A percentile compares a stretch with the other conserved stretches of the same genome.
phyloP scores from a whole-genome alignment of 2,888 invertebrate genomes.

The Actias luna region DNA sequence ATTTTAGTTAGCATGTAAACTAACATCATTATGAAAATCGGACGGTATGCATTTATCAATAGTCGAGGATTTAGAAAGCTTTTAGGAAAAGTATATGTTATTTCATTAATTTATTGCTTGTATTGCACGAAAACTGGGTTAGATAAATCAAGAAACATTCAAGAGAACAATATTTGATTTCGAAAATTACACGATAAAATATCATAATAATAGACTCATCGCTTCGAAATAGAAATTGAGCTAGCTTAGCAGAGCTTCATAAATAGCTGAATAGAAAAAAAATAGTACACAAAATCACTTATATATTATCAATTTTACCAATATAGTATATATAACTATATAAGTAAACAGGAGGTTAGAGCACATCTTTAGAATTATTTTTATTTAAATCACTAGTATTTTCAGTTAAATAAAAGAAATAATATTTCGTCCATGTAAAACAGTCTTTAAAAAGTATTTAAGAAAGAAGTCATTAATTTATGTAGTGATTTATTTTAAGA shows the following conservation, averaged over 20 bases:
- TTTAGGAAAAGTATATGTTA: conserved; percentile 50
- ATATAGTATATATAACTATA: neutral
- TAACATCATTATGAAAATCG: conserved; percentile 43
- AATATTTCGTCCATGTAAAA: neutral
- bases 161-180: conserved; percentile 48
- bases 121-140: conserved; percentile 45
- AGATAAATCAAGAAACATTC: conserved; percentile 37
- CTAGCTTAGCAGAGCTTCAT: conserved; percentile 41
- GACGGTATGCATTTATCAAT: conserved; percentile 60
- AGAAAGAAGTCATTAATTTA: neutral
- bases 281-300: conserved; percentile 14
- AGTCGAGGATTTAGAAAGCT: conserved; percentile 57
- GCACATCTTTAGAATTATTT: neutral
- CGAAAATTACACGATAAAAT: conserved; percentile 35
- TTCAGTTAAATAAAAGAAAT: too few species aligned
- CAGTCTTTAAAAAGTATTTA: neutral
- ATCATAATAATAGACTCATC: conserved; percentile 31
- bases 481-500: neutral
- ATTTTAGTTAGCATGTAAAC: conserved; percentile 51
- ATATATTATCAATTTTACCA: neutral
- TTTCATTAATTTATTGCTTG: conserved; percentile 34
- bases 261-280: conserved; percentile 31
- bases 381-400: too few species aligned
- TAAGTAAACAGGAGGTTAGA: neutral
- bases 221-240: conserved; percentile 39